Evolutionary conservation across 2,797 vertebrate species (phyloP).

Genomic region (Gobio occitaniae): DNA sequence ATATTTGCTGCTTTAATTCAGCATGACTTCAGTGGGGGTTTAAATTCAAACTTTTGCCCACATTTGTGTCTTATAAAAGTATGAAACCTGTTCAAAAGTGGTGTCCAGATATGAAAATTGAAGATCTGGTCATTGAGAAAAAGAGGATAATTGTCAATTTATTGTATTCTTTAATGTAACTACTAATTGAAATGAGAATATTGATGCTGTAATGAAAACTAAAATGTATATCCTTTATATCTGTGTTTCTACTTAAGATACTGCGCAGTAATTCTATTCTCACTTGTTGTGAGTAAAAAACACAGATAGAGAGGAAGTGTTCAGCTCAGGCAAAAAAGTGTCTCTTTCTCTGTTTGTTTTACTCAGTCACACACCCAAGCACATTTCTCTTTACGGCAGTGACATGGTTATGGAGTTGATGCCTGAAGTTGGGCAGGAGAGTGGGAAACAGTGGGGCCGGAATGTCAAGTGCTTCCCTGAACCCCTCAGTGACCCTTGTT

Average conservation of each 20-base stretch:
- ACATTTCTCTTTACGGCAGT: neutral
- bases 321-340: neutral
- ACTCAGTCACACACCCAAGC: neutral
- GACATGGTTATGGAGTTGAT: neutral
- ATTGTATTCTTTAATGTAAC: neutral
- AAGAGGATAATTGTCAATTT: neutral
- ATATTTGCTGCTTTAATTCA: neutral
- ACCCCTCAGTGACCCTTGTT: slow-evolving; percentile 28
- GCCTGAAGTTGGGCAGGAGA: slow-evolving; percentile 13
- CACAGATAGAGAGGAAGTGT: neutral
- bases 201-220: neutral
- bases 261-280: neutral
- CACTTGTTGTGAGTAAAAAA: slow-evolving; percentile 9
- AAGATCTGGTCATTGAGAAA: neutral
- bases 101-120: no score
- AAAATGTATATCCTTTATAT: neutral
- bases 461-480: slow-evolving; percentile 44
- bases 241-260: neutral
- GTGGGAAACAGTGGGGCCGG: slow-evolving; percentile 12
- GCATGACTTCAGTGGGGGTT: no score
- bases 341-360: neutral
- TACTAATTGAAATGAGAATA: neutral
- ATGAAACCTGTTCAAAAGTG: no score
- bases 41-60: no score
- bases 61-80: no score